These are phyloP conservation scores for Drosophila meridiana DNA, from an alignment of 2,888 invertebrate species.

Conservation along the genomic window DNA sequence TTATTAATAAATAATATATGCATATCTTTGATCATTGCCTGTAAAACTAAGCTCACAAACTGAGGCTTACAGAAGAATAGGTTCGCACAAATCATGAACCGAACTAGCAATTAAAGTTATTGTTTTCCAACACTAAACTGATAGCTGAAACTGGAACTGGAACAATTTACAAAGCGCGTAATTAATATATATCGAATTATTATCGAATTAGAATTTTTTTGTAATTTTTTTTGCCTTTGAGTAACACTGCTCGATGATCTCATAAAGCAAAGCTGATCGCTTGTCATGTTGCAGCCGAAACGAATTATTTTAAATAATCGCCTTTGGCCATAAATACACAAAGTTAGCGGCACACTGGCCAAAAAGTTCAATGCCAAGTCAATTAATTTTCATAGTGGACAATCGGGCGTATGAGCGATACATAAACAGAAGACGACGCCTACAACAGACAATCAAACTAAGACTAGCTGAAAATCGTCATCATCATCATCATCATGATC, in stretches of 20 bases:
- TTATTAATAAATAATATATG: not conserved
- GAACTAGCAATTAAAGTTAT: not conserved
- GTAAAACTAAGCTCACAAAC: not conserved
- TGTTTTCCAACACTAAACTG: not conserved
- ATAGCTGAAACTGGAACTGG: not conserved
- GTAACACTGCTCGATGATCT: slow-evolving; percentile 53
- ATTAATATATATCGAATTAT: not conserved
- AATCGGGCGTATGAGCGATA: slow-evolving; percentile 54
- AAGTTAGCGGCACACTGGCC: slow-evolving; percentile 45
- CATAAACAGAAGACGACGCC: slow-evolving; percentile 49
- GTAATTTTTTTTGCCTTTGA: not conserved
- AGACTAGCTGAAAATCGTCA: slow-evolving; percentile 9
- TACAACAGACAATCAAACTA: slow-evolving; percentile 44
- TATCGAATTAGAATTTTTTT: not conserved
- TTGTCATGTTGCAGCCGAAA: slow-evolving; percentile 43
- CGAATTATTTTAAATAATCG: slow-evolving; percentile 58
- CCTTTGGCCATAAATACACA: slow-evolving; percentile 69
- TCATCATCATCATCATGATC: slow-evolving; percentile 8
- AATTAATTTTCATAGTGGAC: slow-evolving; percentile 69
- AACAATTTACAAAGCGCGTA: not conserved
- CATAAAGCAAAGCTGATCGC: slow-evolving; percentile 41
- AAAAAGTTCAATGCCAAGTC: slow-evolving; percentile 74
- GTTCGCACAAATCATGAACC: not conserved
- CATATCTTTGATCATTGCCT: not conserved
- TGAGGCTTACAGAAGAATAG: not conserved